Base-by-base conservation (phyloP, 2,113 vertebrate species). In the Sceloporus tristichus region DNA sequence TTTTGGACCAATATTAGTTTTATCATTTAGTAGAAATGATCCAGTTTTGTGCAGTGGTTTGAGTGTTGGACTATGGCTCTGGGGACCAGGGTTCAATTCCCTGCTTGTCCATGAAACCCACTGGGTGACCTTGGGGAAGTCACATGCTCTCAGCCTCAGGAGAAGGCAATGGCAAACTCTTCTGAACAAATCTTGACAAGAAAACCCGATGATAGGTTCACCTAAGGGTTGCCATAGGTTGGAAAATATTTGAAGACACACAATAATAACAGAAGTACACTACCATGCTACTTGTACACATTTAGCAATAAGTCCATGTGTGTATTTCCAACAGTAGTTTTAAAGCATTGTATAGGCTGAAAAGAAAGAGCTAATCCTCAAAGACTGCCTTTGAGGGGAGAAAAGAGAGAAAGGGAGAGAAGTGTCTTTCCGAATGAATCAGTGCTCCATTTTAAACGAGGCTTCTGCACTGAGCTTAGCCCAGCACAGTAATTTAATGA, bases 401-500 rank as follows among this genome's bases (percentile, higher is more conserved):
- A 42, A 48, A 27, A 68, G 25, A 59, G 25, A 62, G 23, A 68
- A 13, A 59, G 25, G 42, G 23, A 16, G 23, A 68, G 21, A 21
- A 75, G 85, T 0, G 0, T 78, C 79, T 38, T 59, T 93, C 94
- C 92, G 94, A 93, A 93, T 91, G 92, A 94, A 93, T 89, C 84
- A 68, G n/a, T 85, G 90, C 87, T 88, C 2, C 84, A 34, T 91
- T 94, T 93, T 92, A 94, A 92, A 87, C 91, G 88, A 91, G 91
- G 80, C 65, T 86, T 93, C 93, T 90, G 88, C 92, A 84, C 77
- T 74, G 90, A 96, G 88, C 94, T 83, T 96, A 92, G 91, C 93
- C 96, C 92, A 73, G 91, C 94, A 94, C 84, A 0, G 92, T 93
- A 93, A 96, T 95, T 97, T 96, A 97, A 97, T 96, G 96, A 96